These are phyloP conservation scores for Drosophila dunni DNA, from an alignment of 1,140 invertebrate genomes.

Conservation along the genomic window DNA sequence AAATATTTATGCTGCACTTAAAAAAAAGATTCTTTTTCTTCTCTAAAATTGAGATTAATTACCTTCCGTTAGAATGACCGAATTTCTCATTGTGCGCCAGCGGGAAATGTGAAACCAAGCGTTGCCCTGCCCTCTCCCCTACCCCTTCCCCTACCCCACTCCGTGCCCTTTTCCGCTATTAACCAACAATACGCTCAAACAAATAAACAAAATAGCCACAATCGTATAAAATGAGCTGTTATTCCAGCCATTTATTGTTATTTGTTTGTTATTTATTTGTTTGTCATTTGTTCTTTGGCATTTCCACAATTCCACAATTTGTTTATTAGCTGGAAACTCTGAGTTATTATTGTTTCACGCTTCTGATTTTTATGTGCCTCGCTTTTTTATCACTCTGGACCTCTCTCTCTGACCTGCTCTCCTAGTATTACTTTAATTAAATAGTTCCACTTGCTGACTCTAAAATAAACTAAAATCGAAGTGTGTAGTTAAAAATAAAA, in stretches of 20 bases:
- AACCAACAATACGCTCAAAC: constrained; percentile 26
- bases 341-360: constrained; percentile 57
- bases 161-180: constrained; percentile 28
- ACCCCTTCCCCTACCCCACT: background rate
- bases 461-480: background rate
- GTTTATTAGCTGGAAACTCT: constrained; percentile 75
- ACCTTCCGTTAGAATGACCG: no score
- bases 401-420: background rate
- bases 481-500: background rate
- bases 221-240: constrained; percentile 5
- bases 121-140: constrained; percentile 52
- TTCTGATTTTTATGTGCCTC: constrained; percentile 37
- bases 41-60: no score
- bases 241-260: constrained; percentile 13
- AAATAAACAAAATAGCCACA: constrained; percentile 53
- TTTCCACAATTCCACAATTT: constrained; percentile 43
- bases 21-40: no score
- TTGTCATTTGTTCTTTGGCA: constrained; percentile 40
- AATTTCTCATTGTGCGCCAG: background rate
- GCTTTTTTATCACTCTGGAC: constrained; percentile 31
- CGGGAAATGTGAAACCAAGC: constrained; percentile 80
- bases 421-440: constrained; percentile 34
- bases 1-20: no score
- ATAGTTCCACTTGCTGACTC: constrained; percentile 38
- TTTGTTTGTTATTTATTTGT: constrained; percentile 43